Evolutionary conservation across 2,113 vertebrate species (phyloP).

Genomic region (Collichthys lucidus): DNA sequence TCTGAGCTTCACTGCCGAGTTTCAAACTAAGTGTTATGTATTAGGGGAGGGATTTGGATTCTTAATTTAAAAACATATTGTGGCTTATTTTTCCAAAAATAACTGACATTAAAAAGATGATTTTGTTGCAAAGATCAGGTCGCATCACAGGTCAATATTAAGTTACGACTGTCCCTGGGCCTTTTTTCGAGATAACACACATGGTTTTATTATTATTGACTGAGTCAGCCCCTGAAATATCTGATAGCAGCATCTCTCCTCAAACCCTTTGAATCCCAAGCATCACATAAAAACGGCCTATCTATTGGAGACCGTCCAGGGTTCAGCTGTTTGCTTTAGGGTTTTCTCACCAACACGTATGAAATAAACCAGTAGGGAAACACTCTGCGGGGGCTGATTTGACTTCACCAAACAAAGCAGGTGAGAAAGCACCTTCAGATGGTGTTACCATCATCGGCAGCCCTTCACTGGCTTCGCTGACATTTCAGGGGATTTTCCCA

Average conservation of each 20-base stretch:
- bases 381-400: not conserved
- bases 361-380: conserved; percentile 17
- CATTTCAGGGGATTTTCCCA: conserved; percentile 12
- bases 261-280: not conserved
- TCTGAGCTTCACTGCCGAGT: not conserved
- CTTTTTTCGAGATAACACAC: not conserved
- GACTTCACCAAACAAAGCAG: conserved; percentile 27
- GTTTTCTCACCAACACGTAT: conserved; percentile 4
- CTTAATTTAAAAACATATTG: not conserved
- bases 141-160: not conserved
- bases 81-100: not conserved
- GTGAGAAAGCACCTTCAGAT: conserved; percentile 40
- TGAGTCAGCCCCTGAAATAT: not conserved
- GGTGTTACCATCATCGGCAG: conserved; percentile 22
- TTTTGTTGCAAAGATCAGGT: not conserved
- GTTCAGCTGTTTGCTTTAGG: conserved; percentile 41
- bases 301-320: conserved; percentile 9
- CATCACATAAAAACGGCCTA: not conserved
- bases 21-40: not conserved
- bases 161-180: no score
- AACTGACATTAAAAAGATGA: no score
- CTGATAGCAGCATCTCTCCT: not conserved
- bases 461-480: not conserved
- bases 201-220: no score
- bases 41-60: not conserved